These are phyloP conservation scores for Bubo bubo DNA, from an alignment of 2,113 vertebrate genomes.

Conservation along the genomic window DNA sequence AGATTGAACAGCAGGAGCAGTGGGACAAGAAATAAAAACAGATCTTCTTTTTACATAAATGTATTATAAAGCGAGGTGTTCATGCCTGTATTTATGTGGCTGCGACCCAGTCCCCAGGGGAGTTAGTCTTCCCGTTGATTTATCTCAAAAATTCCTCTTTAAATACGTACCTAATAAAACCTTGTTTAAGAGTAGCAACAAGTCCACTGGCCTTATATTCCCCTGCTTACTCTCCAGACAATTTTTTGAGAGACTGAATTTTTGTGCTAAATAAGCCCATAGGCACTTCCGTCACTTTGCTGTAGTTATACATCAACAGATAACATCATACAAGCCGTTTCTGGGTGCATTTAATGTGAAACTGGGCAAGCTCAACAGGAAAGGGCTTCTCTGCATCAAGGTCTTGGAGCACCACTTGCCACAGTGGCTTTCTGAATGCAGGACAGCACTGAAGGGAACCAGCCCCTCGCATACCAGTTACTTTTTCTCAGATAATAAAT, in stretches of 20 bases:
- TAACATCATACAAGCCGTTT: neutral
- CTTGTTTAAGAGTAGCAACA: neutral
- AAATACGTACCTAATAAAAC: neutral
- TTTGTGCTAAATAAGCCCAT: neutral
- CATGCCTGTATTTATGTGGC: rapidly evolving
- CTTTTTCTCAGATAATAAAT: neutral
- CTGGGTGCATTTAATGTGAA: neutral
- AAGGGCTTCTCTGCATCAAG: neutral
- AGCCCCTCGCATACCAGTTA: rapidly evolving
- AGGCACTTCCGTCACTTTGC: neutral
- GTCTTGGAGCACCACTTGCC: too few species aligned
- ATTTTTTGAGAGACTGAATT: neutral
- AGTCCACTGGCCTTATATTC: neutral
- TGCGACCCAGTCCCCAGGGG: rapidly evolving
- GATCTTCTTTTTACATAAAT: rapidly evolving
- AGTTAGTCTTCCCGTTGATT: neutral
- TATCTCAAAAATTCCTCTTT: neutral
- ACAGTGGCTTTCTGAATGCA: rapidly evolving
- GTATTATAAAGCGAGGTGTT: rapidly evolving
- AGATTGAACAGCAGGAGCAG: neutral
- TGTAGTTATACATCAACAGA: neutral
- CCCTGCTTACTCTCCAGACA: neutral
- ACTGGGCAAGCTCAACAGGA: neutral
- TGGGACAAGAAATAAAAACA: rapidly evolving
- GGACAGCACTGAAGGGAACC: too few species aligned